A percentile compares a stretch with the other conserved stretches of the same genome.
Evolutionary conservation across 2,113 vertebrate genomes (phyloP).

Genomic region (Salvelinus sp.): DNA sequence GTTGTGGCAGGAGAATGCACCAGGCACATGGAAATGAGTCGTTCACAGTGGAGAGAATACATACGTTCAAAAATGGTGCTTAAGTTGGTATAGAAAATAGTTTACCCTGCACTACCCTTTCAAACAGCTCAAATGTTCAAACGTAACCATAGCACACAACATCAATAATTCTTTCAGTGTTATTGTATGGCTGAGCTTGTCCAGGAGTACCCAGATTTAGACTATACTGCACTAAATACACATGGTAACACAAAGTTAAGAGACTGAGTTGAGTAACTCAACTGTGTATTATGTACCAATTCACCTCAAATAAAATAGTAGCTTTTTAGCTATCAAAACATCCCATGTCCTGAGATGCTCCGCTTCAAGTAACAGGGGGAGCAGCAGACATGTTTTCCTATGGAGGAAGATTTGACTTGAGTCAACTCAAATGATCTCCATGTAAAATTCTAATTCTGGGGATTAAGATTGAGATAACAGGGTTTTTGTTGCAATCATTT

Average conservation of each 20-base stretch:
- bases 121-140: background rate
- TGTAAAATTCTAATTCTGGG: background rate
- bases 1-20: slow-evolving; percentile 21
- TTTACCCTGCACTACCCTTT: background rate
- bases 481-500: background rate
- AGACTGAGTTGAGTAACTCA: background rate
- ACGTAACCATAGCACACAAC: background rate
- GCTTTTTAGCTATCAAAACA: background rate
- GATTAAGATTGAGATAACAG: background rate
- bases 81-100: background rate
- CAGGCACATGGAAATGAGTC: slow-evolving; percentile 16
- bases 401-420: background rate
- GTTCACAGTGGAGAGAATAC: background rate
- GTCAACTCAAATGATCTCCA: background rate
- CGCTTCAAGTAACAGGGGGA: background rate
- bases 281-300: background rate
- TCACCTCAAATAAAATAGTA: background rate
- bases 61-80: background rate
- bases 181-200: background rate
- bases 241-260: background rate
- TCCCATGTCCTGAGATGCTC: background rate
- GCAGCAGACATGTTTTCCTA: background rate
- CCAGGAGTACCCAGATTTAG: background rate
- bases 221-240: background rate
- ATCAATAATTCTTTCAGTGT: background rate